These are phyloP conservation scores for Plagodis pulveraria DNA, from an alignment of 2,888 invertebrate species.

Conservation along the genomic window DNA sequence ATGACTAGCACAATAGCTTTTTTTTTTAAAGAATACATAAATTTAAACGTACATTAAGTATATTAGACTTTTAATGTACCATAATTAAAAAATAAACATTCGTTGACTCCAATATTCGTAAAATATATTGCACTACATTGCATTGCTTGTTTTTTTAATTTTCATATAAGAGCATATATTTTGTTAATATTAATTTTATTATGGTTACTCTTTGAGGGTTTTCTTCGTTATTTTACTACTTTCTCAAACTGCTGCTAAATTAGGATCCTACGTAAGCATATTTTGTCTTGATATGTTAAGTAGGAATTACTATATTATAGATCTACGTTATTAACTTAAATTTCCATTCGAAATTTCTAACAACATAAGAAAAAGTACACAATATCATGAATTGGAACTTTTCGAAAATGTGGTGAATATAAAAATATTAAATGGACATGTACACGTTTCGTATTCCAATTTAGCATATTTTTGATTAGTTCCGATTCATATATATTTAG, in stretches of 20 bases:
- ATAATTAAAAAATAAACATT: conserved; percentile 1
- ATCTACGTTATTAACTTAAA: background rate
- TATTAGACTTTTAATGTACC: too few relatives aligned
- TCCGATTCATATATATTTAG: background rate
- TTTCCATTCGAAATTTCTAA: background rate
- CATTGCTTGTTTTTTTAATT: conserved; percentile 2
- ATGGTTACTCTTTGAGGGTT: background rate
- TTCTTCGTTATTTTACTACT: conserved; percentile 1
- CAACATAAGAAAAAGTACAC: conserved; percentile 4
- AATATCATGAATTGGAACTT: background rate
- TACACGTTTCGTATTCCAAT: background rate
- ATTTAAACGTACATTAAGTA: too few relatives aligned
- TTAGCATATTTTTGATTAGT: background rate
- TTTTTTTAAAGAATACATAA: too few relatives aligned
- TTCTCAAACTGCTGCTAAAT: conserved; percentile 5
- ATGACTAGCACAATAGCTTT: too few relatives aligned
- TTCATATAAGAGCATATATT: background rate
- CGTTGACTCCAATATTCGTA: background rate
- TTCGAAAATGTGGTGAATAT: background rate
- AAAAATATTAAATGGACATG: background rate
- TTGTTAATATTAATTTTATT: background rate
- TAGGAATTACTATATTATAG: background rate
- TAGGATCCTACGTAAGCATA: background rate
- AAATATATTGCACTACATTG: background rate
- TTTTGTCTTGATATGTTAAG: background rate